A percentile compares a stretch with the other conserved stretches of the same genome.
phyloP scores from a whole-genome alignment of 2,797 vertebrate species.

The Gymnothorax reevesii region DNA sequence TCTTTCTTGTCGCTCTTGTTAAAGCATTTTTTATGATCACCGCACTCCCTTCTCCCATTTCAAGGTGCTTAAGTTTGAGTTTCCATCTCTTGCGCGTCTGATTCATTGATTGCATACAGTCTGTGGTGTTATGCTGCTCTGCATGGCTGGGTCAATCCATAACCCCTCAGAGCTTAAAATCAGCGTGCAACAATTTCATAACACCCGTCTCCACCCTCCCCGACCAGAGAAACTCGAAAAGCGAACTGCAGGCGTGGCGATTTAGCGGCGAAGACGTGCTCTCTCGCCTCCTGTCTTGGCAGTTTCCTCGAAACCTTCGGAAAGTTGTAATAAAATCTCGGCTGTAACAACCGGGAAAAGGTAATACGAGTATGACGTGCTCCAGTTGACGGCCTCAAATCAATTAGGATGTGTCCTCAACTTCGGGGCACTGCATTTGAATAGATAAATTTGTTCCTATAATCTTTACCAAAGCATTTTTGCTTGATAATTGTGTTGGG shows the following conservation, averaged over 20 bases:
- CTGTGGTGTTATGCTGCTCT: not conserved
- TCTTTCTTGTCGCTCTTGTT: not conserved
- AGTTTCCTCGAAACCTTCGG: not conserved
- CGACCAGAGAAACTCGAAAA: not conserved
- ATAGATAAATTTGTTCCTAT: not conserved
- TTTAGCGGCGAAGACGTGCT: not conserved
- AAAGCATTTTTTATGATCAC: conserved; percentile 2
- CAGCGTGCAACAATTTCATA: not conserved
- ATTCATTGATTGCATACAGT: too few species aligned
- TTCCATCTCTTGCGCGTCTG: not conserved
- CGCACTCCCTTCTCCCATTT: not conserved
- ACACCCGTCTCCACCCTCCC: not conserved
- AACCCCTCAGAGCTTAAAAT: not conserved
- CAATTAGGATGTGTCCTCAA: not conserved
- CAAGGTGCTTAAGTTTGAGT: not conserved
- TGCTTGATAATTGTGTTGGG: not conserved
- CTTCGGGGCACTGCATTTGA: not conserved
- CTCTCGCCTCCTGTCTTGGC: not conserved
- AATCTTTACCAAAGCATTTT: not conserved
- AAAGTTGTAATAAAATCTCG: not conserved
- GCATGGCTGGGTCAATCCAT: not conserved
- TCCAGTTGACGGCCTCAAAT: not conserved
- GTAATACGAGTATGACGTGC: not conserved
- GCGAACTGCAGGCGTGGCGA: not conserved
- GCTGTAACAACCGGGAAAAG: not conserved